These are phyloP conservation scores for Pseudochirops corinnae DNA, from an alignment of 2,797 vertebrate species.

Conservation along the genomic window DNA sequence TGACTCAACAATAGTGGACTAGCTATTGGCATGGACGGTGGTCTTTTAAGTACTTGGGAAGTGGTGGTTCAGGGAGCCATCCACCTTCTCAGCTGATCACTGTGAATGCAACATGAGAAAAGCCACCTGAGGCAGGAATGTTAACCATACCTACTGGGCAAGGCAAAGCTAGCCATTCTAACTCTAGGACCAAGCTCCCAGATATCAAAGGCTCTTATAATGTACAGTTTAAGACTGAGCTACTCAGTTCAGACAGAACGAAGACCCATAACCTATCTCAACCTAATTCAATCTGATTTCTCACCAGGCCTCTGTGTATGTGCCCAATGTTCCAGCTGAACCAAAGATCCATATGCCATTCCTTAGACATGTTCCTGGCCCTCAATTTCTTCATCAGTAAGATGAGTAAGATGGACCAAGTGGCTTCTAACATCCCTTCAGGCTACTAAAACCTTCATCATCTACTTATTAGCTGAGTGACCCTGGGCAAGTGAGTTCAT, in stretches of 20 bases:
- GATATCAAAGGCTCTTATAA: neutral
- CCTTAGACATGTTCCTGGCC: neutral
- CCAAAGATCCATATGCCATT: neutral
- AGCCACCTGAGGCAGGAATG: neutral
- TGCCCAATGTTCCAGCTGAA: neutral
- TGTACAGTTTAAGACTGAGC: neutral
- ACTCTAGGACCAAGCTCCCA: neutral
- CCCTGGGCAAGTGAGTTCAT: neutral
- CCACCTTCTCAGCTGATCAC: neutral
- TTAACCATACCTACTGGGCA: neutral
- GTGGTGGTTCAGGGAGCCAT: neutral
- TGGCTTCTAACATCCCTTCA: neutral
- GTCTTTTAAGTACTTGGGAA: neutral
- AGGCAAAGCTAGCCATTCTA: neutral
- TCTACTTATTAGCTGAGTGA: neutral
- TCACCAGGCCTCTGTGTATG: neutral
- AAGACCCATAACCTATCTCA: neutral
- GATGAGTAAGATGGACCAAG: neutral
- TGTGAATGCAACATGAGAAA: neutral
- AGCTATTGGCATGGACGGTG: neutral
- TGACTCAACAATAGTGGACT: neutral
- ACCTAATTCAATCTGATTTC: neutral
- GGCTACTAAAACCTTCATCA: neutral
- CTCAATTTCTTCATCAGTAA: neutral
- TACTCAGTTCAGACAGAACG: neutral